Evolutionary conservation across 2,113 vertebrate genomes (phyloP), one percentile per base, ranked within the genome.

Genomic region (Thermophis baileyi): DNA sequence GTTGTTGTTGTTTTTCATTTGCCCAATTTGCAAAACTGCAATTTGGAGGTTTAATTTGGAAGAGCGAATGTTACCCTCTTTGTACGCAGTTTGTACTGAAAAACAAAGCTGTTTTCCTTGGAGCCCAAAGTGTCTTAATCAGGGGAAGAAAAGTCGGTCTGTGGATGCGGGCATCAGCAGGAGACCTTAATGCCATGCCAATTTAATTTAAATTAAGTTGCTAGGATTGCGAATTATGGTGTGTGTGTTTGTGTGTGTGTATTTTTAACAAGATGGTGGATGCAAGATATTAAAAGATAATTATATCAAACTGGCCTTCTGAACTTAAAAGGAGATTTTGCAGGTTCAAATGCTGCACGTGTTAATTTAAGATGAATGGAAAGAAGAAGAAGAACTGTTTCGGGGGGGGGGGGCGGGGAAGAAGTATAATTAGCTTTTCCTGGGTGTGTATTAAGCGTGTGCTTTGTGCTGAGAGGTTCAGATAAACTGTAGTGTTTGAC

Each of bases 271-370:
- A 40, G 54, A 89, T 22, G 53, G 53, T n/a, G 27, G 35, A 63
- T 57, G 87, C 87, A 89, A 93, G 88, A 53, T 85, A 88, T 81
- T 91, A 63, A 91, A 91, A 93, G 63, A 93, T 88, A 85, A 93
- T 53, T 49, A 47, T 85, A 85, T 91, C 87, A 93, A 88, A 91
- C 53, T 85, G 51, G 87, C 87, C 86, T 91, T 55, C 60, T 91
- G 90, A 91, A 91, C 86, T 69, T 88, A 88, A 88, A 81, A 88
- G 91, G 63, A 55, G 44, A 85, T 69, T 16, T 16, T 11, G 20
- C 85, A 88, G 89, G 55, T 88, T 93, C 49, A 89, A 63, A 91
- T 50, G 47, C 50, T 4, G 51, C 47, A 20, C 25, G 47, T 81
- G 85, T 91, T 74, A 54, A 90, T 93, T 90, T 87, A 74, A 93